A percentile compares a stretch with the other conserved stretches of the same genome.
Conservation (phyloP, 2,113 vertebrate genomes). For the Irena cyanogastra region DNA sequence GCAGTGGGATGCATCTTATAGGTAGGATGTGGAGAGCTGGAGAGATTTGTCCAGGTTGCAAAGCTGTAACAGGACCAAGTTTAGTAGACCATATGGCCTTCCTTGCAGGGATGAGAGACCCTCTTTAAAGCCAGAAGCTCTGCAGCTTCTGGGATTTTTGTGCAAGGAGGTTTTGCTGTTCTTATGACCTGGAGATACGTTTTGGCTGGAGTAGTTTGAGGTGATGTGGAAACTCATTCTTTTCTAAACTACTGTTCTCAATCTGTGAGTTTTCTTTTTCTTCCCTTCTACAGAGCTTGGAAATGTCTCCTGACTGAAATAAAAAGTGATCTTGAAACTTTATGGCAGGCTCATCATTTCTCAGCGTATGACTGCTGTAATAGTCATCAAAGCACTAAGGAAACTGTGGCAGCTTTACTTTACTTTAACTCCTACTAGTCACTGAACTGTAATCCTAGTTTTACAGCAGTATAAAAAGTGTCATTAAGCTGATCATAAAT, state of each 20-base stretch:
- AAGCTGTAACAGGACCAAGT: background rate
- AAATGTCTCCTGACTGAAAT: background rate
- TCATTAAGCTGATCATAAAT: background rate
- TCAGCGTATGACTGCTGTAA: background rate
- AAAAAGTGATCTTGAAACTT: background rate
- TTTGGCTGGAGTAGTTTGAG: background rate
- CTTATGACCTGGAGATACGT: background rate
- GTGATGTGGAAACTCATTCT: background rate
- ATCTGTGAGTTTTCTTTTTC: background rate
- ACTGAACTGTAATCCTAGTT: background rate
- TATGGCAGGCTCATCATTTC: background rate
- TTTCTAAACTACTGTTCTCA: background rate
- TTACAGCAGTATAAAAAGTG: constrained; percentile 9
- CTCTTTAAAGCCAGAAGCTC: background rate
- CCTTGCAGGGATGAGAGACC: background rate
- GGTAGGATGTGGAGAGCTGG: background rate
- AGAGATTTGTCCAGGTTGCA: background rate
- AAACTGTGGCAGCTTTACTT: background rate
- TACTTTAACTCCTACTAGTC: background rate
- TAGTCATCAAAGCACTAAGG: background rate
- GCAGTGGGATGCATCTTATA: background rate
- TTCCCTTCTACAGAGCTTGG: background rate
- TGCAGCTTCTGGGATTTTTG: background rate
- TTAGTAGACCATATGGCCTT: background rate
- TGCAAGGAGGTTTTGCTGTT: background rate